A percentile compares a stretch with the other conserved stretches of the same genome.
phyloP scores from a whole-genome alignment of 2,888 invertebrate genomes.

The Hypena proboscidalis region DNA sequence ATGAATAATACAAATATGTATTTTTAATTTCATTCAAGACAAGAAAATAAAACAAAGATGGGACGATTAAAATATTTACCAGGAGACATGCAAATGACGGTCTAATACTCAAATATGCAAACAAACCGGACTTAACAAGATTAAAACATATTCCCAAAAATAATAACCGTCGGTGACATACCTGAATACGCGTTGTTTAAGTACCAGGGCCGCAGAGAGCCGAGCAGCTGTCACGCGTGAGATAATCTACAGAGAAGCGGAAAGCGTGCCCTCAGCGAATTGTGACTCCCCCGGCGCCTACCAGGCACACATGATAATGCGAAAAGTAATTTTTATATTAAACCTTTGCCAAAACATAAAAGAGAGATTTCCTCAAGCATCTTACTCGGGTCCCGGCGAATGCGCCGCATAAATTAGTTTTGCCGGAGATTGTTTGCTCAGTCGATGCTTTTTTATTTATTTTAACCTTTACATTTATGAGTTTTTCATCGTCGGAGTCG shows the following conservation, averaged over 20 bases:
- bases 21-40: too few species aligned
- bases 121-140: too few species aligned
- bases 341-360: slow-evolving; percentile 81
- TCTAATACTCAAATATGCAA: too few species aligned
- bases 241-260: slow-evolving; percentile 69
- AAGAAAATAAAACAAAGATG: too few species aligned
- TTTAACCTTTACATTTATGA: slow-evolving; percentile 77
- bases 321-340: slow-evolving; percentile 83
- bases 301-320: slow-evolving; percentile 78
- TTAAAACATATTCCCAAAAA: background rate
- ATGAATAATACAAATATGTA: too few species aligned
- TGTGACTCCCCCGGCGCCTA: slow-evolving; percentile 60
- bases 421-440: slow-evolving; percentile 79
- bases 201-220: slow-evolving; percentile 58
- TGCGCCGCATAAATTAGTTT: slow-evolving; percentile 83
- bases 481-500: slow-evolving; percentile 57
- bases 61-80: too few species aligned
- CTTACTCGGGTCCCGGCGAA: slow-evolving; percentile 64
- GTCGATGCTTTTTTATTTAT: slow-evolving; percentile 67
- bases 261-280: slow-evolving; percentile 62
- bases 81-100: too few species aligned
- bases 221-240: slow-evolving; percentile 78
- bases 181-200: slow-evolving; percentile 48
- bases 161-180: slow-evolving; percentile 15
- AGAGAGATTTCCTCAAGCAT: slow-evolving; percentile 69